phyloP scores from a whole-genome alignment of 2,888 invertebrate species.

The Drosophila kanekoi region DNA sequence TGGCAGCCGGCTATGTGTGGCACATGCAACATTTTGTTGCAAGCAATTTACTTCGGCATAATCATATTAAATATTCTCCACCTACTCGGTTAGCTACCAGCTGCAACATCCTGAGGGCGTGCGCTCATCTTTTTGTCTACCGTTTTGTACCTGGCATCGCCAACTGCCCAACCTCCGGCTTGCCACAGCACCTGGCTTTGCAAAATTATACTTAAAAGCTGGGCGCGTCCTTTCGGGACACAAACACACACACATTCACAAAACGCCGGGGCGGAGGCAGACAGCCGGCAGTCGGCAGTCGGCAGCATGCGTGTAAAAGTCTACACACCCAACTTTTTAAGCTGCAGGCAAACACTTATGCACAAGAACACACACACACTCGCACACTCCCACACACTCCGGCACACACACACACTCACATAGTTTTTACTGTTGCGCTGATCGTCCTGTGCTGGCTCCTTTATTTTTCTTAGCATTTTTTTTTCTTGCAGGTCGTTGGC shows the following conservation, averaged over 20 bases:
- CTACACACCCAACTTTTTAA: slow-evolving; percentile 67
- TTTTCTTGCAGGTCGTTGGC: slow-evolving; percentile 69
- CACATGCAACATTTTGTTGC: slow-evolving; percentile 78
- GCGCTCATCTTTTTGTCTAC: slow-evolving; percentile 77
- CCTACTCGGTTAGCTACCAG: slow-evolving; percentile 65
- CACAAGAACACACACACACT: slow-evolving; percentile 10
- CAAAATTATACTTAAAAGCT: slow-evolving; percentile 76
- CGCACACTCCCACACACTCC: not conserved
- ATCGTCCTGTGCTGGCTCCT: slow-evolving; percentile 53
- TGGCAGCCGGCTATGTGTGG: slow-evolving; percentile 35
- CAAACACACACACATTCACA: slow-evolving; percentile 3
- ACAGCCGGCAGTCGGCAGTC: slow-evolving; percentile 18
- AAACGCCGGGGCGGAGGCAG: slow-evolving; percentile 15
- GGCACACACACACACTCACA: not conserved
- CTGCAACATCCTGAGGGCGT: slow-evolving; percentile 62
- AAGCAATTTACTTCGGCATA: slow-evolving; percentile 80
- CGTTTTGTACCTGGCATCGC: slow-evolving; percentile 66
- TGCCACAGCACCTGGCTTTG: slow-evolving; percentile 26
- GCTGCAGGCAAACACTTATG: slow-evolving; percentile 68
- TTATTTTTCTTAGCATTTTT: slow-evolving; percentile 51
- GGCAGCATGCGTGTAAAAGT: slow-evolving; percentile 65
- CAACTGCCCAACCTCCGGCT: slow-evolving; percentile 1
- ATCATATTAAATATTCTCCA: slow-evolving; percentile 80
- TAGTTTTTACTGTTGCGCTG: slow-evolving; percentile 65
- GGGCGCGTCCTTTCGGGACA: slow-evolving; percentile 61